Base-by-base conservation (phyloP, 2,888 invertebrate genomes). In the Acrocyrtus sp. region DNA sequence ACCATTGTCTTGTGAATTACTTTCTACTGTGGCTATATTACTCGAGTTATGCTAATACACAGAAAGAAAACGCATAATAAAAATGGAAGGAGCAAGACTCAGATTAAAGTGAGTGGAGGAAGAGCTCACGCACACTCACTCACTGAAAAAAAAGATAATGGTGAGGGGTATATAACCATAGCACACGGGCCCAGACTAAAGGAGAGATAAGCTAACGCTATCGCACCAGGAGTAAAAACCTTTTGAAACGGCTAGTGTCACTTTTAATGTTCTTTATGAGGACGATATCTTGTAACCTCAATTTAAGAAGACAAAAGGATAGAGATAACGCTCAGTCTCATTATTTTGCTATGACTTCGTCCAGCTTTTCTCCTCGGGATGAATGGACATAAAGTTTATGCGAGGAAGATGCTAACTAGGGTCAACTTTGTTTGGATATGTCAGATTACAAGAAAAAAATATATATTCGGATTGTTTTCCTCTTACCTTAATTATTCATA, bases 181-280 rank as follows among this genome's bases (percentile, higher is more conserved):
- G n/a, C n/a, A n/a, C n/a, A n/a, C n/a, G n/a, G n/a, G n/a, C n/a
- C n/a, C n/a, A n/a, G n/a, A n/a, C n/a, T n/a, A n/a, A n/a, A n/a
- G n/a, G n/a, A n/a, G n/a, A n/a, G n/a, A n/a, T n/a, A n/a, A n/a
- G n/a, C n/a, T n/a, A n/a, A n/a, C n/a, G n/a, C n/a, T n/a, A n/a
- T n/a, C n/a, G n/a, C n/a, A n/a, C n/a, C n/a, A n/a, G n/a, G n/a
- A n/a, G n/a, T n/a, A n/a, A n/a, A n/a, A n/a, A n/a, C n/a, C n/a
- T n/a, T 45, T 12, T n/a, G 48, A 48, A 22, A 15, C 4, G 19
- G 47, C 51, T 19, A 54, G 22, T 70, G 70, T 62, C 70, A 70
- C 62, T 70, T 57, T 62, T 70, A 57, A 62, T 70, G 70, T 70
- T 70, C 34, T 70, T 70, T 70, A 70, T 62, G 70, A 62, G 56